These are phyloP conservation scores for Platycercus adscitus DNA, from an alignment of 2,113 vertebrate species.

Conservation along the genomic window DNA sequence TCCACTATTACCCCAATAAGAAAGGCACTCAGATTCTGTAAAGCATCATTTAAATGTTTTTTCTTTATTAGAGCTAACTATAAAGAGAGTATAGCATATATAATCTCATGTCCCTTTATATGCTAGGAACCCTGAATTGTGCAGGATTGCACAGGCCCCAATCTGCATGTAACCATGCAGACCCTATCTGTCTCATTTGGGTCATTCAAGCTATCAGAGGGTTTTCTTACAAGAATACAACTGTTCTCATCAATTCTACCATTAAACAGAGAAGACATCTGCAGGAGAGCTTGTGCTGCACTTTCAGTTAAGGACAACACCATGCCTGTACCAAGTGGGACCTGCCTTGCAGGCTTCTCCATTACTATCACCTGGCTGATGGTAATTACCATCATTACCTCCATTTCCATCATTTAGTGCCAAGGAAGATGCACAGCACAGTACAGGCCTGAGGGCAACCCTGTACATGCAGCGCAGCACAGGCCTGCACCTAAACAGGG, in stretches of 20 bases:
- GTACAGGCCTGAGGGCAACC: background rate
- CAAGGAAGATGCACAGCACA: background rate
- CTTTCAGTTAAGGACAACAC: background rate
- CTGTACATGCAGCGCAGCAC: rapidly evolving
- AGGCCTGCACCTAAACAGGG: background rate
- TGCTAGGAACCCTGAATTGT: background rate
- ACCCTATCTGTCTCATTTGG: background rate
- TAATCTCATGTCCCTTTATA: background rate
- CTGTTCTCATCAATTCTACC: background rate
- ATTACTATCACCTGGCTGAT: background rate
- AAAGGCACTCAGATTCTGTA: background rate
- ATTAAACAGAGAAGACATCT: background rate
- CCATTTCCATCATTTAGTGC: background rate
- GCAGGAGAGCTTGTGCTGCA: background rate
- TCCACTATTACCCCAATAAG: background rate
- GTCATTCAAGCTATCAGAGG: background rate
- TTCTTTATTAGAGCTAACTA: background rate
- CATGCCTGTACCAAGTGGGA: rapidly evolving
- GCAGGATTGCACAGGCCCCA: background rate
- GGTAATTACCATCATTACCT: background rate
- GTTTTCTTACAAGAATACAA: background rate
- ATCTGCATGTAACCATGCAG: background rate
- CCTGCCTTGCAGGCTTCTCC: background rate
- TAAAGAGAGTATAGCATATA: background rate
- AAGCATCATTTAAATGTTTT: background rate